Evolutionary conservation across 2,797 vertebrate genomes (phyloP).

Genomic region (Phrynocephalus guinanensis): DNA sequence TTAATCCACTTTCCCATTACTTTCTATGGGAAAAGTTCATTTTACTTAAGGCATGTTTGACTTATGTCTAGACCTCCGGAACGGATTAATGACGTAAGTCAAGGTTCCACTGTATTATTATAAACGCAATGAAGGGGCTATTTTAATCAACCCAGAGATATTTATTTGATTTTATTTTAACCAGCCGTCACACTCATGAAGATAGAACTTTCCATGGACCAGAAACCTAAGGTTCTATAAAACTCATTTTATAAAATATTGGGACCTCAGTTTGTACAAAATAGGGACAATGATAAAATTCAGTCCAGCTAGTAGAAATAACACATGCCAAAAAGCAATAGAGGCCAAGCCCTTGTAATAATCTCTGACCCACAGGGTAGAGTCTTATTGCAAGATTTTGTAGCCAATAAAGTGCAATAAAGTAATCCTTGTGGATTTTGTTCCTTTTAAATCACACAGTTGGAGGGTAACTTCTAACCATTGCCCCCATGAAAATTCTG

Average conservation of each 20-base stretch:
- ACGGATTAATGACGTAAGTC: no score
- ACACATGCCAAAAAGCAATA: not conserved
- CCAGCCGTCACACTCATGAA: constrained; percentile 21
- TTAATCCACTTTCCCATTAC: no score
- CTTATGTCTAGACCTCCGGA: no score
- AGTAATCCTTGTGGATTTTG: not conserved
- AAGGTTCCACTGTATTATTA: no score
- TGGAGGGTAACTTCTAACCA: no score
- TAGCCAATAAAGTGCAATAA: not conserved
- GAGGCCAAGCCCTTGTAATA: not conserved
- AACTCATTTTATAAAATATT: constrained; percentile 8
- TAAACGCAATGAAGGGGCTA: not conserved
- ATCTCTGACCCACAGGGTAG: not conserved
- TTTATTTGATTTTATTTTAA: constrained; percentile 32
- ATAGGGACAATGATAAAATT: not conserved
- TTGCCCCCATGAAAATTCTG: no score
- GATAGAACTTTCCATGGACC: constrained; percentile 33
- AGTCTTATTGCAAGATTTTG: not conserved
- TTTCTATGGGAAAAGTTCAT: no score
- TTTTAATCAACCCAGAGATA: constrained; percentile 31
- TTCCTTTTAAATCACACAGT: no score
- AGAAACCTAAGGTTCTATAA: constrained; percentile 5
- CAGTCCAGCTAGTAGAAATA: not conserved
- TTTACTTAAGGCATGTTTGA: no score
- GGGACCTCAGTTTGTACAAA: constrained; percentile 3